phyloP scores from a whole-genome alignment of 2,888 invertebrate genomes.

The Polydrusus cervinus region DNA sequence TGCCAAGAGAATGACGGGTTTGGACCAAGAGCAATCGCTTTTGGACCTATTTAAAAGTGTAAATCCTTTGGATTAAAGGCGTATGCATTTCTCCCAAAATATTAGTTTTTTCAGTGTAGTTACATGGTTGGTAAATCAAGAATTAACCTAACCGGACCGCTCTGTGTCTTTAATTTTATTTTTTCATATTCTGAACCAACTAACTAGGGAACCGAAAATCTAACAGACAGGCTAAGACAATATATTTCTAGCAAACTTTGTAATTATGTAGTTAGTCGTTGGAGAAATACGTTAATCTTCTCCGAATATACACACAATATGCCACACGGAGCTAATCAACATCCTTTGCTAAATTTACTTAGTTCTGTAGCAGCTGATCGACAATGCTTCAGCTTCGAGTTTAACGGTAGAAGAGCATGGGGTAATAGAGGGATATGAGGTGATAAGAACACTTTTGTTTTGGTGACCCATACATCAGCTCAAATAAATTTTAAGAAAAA shows the following conservation, averaged over 20 bases:
- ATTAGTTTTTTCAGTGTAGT: no score
- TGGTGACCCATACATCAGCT: no score
- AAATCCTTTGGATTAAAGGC: no score
- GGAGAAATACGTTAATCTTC: constrained; percentile 2
- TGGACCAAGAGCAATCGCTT: no score
- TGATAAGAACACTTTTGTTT: no score
- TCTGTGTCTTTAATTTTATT: not conserved
- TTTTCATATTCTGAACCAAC: not conserved
- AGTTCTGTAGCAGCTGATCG: constrained; percentile 3
- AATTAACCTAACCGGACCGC: no score
- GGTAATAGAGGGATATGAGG: no score
- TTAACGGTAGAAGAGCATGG: not conserved
- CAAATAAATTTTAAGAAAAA: no score
- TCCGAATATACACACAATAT: constrained; percentile 5
- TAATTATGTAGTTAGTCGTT: not conserved
- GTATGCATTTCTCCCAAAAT: no score
- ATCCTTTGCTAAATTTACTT: not conserved
- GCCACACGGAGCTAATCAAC: constrained; percentile 10
- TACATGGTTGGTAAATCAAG: no score
- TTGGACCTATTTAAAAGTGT: no score
- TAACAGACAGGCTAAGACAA: not conserved
- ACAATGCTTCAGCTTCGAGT: not conserved
- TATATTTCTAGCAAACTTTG: constrained; percentile 9
- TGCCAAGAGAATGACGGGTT: no score
- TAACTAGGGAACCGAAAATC: not conserved